phyloP scores from a whole-genome alignment of 1,140 invertebrate species.

The Magallana ariakensis region DNA sequence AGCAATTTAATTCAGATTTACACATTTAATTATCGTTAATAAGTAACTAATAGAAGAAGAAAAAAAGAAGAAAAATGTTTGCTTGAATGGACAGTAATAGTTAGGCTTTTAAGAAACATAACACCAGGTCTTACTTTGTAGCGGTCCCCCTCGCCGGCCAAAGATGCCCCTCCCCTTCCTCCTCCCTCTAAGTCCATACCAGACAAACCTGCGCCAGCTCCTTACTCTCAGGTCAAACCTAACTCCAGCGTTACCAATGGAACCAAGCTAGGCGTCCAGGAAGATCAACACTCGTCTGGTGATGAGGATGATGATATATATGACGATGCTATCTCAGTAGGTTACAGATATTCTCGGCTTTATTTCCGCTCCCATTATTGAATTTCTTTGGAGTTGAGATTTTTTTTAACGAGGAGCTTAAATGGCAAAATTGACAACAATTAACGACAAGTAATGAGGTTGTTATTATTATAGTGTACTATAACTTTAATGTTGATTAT shows the following conservation, averaged over 20 bases:
- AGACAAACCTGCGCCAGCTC: background rate
- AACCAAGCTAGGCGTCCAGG: slow-evolving; percentile 19
- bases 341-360: background rate
- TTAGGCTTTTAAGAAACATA: no score
- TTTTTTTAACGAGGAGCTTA: no score
- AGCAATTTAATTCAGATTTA: no score
- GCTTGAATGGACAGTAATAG: no score
- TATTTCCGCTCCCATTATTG: no score
- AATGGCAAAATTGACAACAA: no score
- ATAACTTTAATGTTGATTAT: slow-evolving; percentile 13
- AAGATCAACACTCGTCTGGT: background rate
- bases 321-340: slow-evolving; percentile 46
- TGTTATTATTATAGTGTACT: no score
- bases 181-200: slow-evolving; percentile 25
- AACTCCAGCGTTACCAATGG: slow-evolving; percentile 16
- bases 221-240: slow-evolving; percentile 30
- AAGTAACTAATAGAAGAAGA: no score
- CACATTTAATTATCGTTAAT: no score
- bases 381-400: no score
- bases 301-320: slow-evolving; percentile 51
- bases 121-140: background rate
- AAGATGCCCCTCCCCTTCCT: slow-evolving; percentile 4
- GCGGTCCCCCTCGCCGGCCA: background rate
- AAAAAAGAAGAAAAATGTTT: no score
- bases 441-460: no score